A percentile compares a stretch with the other conserved stretches of the same genome.
Evolutionary conservation across 2,888 invertebrate genomes (phyloP).

Genomic region (Sinelater perroti): DNA sequence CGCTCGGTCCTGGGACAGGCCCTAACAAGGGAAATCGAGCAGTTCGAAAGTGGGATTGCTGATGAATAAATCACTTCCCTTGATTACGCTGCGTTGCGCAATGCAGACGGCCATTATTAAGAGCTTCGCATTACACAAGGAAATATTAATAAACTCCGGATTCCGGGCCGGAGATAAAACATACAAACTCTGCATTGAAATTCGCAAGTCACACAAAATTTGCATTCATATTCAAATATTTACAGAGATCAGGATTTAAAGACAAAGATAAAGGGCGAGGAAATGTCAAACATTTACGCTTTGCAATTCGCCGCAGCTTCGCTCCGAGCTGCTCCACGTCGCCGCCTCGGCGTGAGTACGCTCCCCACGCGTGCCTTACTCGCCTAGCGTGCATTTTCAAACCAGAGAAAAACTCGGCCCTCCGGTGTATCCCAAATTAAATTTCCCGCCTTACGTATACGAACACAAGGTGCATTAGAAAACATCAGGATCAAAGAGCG

Average conservation of each 20-base stretch:
- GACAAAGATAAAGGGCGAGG: conserved; percentile 33
- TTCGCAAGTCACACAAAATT: conserved; percentile 39
- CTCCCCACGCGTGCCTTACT: too few species aligned
- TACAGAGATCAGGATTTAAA: conserved; percentile 39
- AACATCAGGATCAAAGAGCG: conserved; percentile 53
- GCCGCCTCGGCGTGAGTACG: too few species aligned
- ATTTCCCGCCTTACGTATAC: conserved; percentile 54
- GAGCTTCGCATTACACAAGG: conserved; percentile 35
- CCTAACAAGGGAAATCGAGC: conserved; percentile 49
- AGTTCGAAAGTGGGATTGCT: conserved; percentile 47
- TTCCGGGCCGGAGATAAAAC: conserved; percentile 29
- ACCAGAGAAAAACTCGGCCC: conserved; percentile 39
- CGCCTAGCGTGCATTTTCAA: too few species aligned
- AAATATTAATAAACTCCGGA: conserved; percentile 37
- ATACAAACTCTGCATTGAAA: conserved; percentile 36
- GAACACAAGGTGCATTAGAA: conserved; percentile 53
- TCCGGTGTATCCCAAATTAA: conserved; percentile 51
- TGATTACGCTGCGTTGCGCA: conserved; percentile 47
- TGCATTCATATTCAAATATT: conserved; percentile 39
- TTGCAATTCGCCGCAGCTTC: conserved; percentile 23
- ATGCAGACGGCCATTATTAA: conserved; percentile 40
- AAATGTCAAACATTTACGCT: conserved; percentile 39
- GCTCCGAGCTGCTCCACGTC: conserved; percentile 28
- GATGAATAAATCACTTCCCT: conserved; percentile 49
- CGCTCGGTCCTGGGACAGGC: conserved; percentile 31